Base-by-base conservation (phyloP, 2,888 invertebrate species). In the Diogma glabrata region DNA sequence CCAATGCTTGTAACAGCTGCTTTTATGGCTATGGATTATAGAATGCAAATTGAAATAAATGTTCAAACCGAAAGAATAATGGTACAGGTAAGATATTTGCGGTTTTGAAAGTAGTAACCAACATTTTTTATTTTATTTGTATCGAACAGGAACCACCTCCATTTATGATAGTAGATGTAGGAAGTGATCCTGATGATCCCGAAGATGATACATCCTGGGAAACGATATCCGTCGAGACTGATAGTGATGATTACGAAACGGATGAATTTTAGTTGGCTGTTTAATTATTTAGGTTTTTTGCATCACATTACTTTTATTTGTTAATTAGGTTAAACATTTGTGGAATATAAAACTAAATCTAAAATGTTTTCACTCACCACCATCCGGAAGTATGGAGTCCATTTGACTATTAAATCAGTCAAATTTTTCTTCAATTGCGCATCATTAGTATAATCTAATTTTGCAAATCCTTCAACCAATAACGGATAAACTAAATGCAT, bases 1-100 rank as follows among this genome's bases (percentile, higher is more conserved):
- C 85, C 86, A 1, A 70, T 82, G 33, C 67, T 84, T 10, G 76
- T 84, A 46, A 75, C 81, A 9, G 74, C 81, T 9, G 78, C 76
- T 14, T 79, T 82, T 58, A 75, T 83, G 65, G 76, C 78, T 0
- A 73, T 82, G 67, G 82, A 83, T 59, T 74, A 81, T 26, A 72
- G 81, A 49, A 74, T 83, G 69, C 81, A 81, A 59, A 67, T 83
- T 52, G 82, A 83, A 63, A 77, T 82, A 26, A 79, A 79, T 58
- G 72, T 81, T 49, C 76, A 78, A 54, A 71, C 74, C 30, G 67
- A 68, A 6, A 69, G 66, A 57, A 59, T 70, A 57, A 64, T 66
- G 14, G n/a, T 52, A 14, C 52, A 53, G 16, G 52, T 50, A 45
- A 40, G 23, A 47, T n/a, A 8, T 47, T 48, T 48, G 16, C 24